Evolutionary conservation across 2,113 vertebrate genomes (phyloP).

Genomic region (Gobius niger): DNA sequence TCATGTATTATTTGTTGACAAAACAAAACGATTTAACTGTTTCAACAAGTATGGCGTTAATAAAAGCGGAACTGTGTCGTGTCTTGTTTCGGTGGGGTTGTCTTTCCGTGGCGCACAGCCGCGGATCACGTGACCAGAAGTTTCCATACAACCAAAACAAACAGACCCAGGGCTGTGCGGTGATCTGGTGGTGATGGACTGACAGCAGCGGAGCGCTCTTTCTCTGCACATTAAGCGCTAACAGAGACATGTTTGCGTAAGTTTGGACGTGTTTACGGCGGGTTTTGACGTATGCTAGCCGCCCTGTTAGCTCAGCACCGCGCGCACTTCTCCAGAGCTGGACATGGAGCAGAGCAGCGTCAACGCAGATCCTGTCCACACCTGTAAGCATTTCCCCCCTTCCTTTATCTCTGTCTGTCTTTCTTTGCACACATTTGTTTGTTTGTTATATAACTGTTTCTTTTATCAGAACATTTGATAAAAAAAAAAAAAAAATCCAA

Average conservation of each 20-base stretch:
- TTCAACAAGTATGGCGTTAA: too few relatives aligned
- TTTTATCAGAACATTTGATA: too few relatives aligned
- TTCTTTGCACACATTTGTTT: too few relatives aligned
- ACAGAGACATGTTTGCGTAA: neutral
- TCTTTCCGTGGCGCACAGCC: neutral
- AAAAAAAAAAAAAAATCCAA: too few relatives aligned
- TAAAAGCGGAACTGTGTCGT: neutral
- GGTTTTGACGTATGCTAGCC: neutral
- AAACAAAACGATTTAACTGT: too few relatives aligned
- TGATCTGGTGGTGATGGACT: neutral
- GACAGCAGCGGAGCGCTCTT: neutral
- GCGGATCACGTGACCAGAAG: neutral
- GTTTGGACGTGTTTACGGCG: neutral
- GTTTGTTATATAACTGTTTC: too few relatives aligned
- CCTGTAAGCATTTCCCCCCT: too few relatives aligned
- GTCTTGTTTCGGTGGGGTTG: neutral
- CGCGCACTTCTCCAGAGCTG: neutral
- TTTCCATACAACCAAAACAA: neutral
- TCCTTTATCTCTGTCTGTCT: too few relatives aligned
- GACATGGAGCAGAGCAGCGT: conserved; percentile 53
- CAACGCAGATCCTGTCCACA: conserved; percentile 29
- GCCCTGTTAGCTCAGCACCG: neutral
- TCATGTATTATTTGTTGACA: too few relatives aligned
- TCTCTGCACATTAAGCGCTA: neutral
- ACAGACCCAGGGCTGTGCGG: neutral